phyloP scores from a whole-genome alignment of 2,797 vertebrate species.

The Urocyon cinereoargenteus region DNA sequence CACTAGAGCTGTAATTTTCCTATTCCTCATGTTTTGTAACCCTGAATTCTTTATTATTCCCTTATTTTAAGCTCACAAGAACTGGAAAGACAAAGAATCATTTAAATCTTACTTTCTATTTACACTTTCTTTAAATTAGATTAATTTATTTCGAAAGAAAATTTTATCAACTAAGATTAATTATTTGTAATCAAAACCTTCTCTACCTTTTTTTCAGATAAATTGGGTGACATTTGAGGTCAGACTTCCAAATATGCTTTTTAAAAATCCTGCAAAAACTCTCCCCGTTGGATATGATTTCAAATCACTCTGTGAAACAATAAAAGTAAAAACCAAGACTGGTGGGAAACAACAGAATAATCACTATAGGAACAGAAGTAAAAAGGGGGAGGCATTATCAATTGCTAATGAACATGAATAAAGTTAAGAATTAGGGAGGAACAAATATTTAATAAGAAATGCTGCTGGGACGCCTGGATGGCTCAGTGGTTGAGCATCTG shows the following conservation, averaged over 20 bases:
- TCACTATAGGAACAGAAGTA: constrained; percentile 22
- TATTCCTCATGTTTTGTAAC: constrained; percentile 44
- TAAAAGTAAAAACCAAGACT: constrained; percentile 25
- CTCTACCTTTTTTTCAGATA: constrained; percentile 60
- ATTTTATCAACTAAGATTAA: constrained; percentile 57
- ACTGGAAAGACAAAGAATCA: background rate
- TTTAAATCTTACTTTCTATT: constrained; percentile 62
- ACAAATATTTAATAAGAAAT: constrained; percentile 58
- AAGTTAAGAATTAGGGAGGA: constrained; percentile 49
- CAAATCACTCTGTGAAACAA: constrained; percentile 50
- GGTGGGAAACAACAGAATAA: background rate
- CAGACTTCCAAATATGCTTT: constrained; percentile 55
- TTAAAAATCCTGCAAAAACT: constrained; percentile 49
- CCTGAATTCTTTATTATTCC: constrained; percentile 49
- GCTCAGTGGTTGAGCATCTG: too few relatives aligned
- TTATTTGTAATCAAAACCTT: constrained; percentile 31
- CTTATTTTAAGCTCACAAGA: constrained; percentile 58
- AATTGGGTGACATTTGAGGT: constrained; percentile 1
- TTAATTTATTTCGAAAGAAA: constrained; percentile 55
- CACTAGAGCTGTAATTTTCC: constrained; percentile 49
- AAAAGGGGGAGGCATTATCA: background rate
- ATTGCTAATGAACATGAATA: constrained; percentile 28
- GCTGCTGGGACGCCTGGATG: background rate
- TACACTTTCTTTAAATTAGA: constrained; percentile 60
- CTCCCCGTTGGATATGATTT: constrained; percentile 48